phyloP scores from a whole-genome alignment of 2,888 invertebrate species.

The Lathronympha strigana region DNA sequence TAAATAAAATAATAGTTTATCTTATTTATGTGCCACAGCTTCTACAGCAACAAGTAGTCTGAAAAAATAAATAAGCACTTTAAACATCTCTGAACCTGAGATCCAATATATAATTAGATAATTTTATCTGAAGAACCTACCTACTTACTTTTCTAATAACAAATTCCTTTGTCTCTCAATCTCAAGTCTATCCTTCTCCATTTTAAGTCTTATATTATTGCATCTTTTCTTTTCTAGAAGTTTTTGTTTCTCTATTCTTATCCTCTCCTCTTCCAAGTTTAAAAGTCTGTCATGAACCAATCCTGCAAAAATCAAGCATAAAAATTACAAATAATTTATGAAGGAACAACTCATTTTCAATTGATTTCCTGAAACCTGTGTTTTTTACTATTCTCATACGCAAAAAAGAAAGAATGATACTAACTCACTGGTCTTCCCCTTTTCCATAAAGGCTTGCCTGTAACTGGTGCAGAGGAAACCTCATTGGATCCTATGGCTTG shows the following conservation, averaged over 20 bases:
- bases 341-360: neutral
- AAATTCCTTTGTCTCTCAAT: constrained; percentile 65
- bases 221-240: constrained; percentile 66
- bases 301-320: constrained; percentile 48
- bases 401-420: too few relatives aligned
- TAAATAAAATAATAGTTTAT: constrained; percentile 37
- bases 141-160: constrained; percentile 64
- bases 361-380: too few relatives aligned
- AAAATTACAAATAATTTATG: too few relatives aligned
- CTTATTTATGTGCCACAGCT: constrained; percentile 55
- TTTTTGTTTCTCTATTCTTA: constrained; percentile 67
- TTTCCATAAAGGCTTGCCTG: constrained; percentile 62
- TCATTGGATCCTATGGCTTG: constrained; percentile 62
- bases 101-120: constrained; percentile 5
- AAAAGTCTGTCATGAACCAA: constrained; percentile 65
- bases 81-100: neutral
- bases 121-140: neutral
- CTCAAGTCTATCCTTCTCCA: constrained; percentile 66
- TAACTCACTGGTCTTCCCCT: constrained; percentile 62
- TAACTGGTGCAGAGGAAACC: constrained; percentile 57
- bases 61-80: constrained; percentile 37
- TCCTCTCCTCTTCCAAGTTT: constrained; percentile 65
- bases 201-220: constrained; percentile 66
- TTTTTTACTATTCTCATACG: too few relatives aligned
- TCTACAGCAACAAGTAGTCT: constrained; percentile 65